Percentiles rank a stretch among this genome's conserved stretches.
phyloP scores from a whole-genome alignment of 2,113 vertebrate genomes.

The Pristiophorus japonicus region DNA sequence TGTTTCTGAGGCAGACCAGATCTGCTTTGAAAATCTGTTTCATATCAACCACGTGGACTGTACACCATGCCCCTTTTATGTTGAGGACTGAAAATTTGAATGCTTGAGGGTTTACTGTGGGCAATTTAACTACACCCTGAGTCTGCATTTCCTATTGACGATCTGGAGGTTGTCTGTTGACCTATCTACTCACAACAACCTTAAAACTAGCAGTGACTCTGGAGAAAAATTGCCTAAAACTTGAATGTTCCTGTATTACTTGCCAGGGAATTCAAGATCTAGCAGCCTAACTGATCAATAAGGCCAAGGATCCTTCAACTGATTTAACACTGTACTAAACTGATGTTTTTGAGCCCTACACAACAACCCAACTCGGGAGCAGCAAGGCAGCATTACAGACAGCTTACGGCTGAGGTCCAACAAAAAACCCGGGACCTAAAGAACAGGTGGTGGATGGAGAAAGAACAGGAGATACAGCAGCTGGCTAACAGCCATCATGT shows the following conservation, averaged over 20 bases:
- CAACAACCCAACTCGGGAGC: too few species aligned
- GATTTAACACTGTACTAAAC: constrained; percentile 13
- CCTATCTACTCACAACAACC: not conserved
- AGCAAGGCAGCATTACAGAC: too few species aligned
- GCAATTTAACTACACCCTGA: not conserved
- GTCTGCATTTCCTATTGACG: not conserved
- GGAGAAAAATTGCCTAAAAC: not conserved
- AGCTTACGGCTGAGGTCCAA: too few species aligned
- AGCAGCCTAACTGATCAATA: not conserved
- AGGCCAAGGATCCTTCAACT: not conserved
- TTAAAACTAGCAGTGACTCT: not conserved
- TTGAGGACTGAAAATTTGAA: not conserved
- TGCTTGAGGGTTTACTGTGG: not conserved
- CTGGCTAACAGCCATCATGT: too few species aligned
- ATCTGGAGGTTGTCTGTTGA: not conserved
- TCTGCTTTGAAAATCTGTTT: not conserved
- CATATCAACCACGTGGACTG: not conserved
- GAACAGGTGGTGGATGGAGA: too few species aligned
- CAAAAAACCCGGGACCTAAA: too few species aligned
- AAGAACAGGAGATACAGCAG: too few species aligned
- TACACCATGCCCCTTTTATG: not conserved
- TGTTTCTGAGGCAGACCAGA: not conserved
- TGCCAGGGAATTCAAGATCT: not conserved
- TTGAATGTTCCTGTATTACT: not conserved
- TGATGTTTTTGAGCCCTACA: too few species aligned